Conservation (phyloP, 2,888 invertebrate genomes). For the Nomada ruficornis region DNA sequence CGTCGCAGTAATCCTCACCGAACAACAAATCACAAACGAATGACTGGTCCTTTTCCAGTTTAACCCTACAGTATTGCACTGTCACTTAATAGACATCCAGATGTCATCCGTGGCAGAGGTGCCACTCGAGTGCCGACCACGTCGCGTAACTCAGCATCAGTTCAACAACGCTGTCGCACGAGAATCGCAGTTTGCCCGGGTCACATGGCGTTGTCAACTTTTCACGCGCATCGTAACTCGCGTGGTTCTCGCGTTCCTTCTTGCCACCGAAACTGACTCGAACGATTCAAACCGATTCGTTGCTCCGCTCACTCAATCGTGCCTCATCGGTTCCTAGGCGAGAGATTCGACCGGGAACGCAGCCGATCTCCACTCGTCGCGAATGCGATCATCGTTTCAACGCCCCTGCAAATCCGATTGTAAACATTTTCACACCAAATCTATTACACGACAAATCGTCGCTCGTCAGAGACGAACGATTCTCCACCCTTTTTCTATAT, state of each 20-base stretch:
- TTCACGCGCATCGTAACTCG: conserved; percentile 55
- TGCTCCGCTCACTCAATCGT: conserved; percentile 1
- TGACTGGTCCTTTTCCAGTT: conserved; percentile 53
- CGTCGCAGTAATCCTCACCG: conserved; percentile 67
- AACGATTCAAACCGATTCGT: conserved; percentile 21
- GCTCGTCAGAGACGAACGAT: not conserved
- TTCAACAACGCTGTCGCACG: conserved; percentile 45
- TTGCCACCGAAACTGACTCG: conserved; percentile 12
- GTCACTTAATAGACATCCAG: conserved; percentile 64
- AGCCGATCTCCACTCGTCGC: conserved; percentile 15
- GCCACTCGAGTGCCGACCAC: conserved; percentile 56
- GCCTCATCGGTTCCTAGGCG: conserved; percentile 26
- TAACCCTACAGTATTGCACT: conserved; percentile 56
- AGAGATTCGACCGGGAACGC: conserved; percentile 2
- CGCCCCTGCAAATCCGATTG: conserved; percentile 38
- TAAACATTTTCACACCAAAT: conserved; percentile 10
- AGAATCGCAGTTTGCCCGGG: conserved; percentile 44
- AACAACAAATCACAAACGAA: conserved; percentile 48
- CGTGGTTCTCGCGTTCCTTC: not conserved
- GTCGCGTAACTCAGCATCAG: conserved; percentile 58
- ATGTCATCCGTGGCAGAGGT: conserved; percentile 63
- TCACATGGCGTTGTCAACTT: conserved; percentile 60
- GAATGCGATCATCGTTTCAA: conserved; percentile 29
- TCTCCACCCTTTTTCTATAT: not conserved
- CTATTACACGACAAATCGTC: not conserved